These are phyloP conservation scores for Macropodus opercularis DNA, from an alignment of 2,797 vertebrate species.

Conservation along the genomic window DNA sequence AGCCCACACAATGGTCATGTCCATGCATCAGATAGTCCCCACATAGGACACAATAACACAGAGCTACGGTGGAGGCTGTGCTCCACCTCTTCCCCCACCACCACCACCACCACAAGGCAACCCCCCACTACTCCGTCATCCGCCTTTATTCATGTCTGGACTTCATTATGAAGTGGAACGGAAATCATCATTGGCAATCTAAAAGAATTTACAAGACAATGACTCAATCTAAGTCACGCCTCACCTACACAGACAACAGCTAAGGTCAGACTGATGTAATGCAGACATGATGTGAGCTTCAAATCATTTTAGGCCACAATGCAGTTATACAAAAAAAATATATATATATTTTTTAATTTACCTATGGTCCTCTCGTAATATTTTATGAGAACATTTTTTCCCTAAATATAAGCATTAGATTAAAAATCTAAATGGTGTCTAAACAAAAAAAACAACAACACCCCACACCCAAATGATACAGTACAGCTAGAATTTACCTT, in stretches of 20 bases:
- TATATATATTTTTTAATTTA: background rate
- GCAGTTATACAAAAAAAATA: background rate
- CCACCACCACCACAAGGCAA: constrained; percentile 32
- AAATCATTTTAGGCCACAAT: background rate
- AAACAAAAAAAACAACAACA: constrained; percentile 18
- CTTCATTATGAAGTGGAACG: constrained; percentile 66
- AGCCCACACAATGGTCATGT: constrained; percentile 48
- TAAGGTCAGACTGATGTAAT: constrained; percentile 3
- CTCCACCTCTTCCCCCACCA: constrained; percentile 56
- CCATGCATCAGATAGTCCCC: constrained; percentile 57
- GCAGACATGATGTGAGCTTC: background rate
- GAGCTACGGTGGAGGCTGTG: constrained; percentile 44
- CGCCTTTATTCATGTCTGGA: constrained; percentile 62
- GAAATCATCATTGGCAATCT: constrained; percentile 65
- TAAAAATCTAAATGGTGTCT: constrained; percentile 6
- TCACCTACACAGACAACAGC: constrained; percentile 36
- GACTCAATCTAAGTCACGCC: constrained; percentile 41
- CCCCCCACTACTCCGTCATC: constrained; percentile 5
- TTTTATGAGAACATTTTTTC: background rate
- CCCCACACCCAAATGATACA: constrained; percentile 3
- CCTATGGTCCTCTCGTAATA: background rate
- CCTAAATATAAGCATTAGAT: background rate
- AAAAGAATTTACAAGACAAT: constrained; percentile 62
- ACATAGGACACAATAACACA: constrained; percentile 48
- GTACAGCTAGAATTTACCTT: constrained; percentile 1